Evolutionary conservation across 2,888 invertebrate genomes (phyloP), one percentile per base, ranked within the genome.

Genomic region (Galerucella pusilla): DNA sequence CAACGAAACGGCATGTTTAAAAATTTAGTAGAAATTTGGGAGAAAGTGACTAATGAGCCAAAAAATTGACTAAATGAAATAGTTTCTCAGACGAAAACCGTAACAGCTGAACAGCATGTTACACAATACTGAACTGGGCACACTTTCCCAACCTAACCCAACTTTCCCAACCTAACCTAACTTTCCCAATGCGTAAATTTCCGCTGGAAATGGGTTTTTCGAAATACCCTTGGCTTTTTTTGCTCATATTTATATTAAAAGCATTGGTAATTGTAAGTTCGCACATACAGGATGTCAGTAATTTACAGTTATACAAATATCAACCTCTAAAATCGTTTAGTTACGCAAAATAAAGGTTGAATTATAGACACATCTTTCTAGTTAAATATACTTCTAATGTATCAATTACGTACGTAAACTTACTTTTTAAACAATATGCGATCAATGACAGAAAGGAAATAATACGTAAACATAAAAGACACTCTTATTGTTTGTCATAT

Each of bases 211-310:
- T n/a, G n/a, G n/a, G n/a, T 28, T 28, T 28, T 28, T 28, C 4
- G 2, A 28, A 28, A 28, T 28, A 28, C 28, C 28, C 0, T 0
- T 5, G 28, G 0, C 35, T 7, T 7, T 49, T 12, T 12, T 12
- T 35, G 35, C 35, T 35, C 6, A 35, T 35, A 35, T 7, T 35
- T 35, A 35, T 35, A 35, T 35, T 7, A 35, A 35, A 2, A 49
- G 5, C 12, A 12, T 52, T n/a, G n/a, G 52, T 52, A 52, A 52
- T 52, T n/a, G 59, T 59, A 35, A 71, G 54, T 71, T 71, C 42
- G 65, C 65, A 35, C 57, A 59, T 35, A 60, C 66, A 72, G 72
- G 72, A 72, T 72, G 66, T 72, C 60, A 60, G 59, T 66, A 66
- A 72, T 66, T 72, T 72, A 72, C 28, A 20, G 66, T 46, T 72